phyloP scores from a whole-genome alignment of 2,797 vertebrate genomes.

The Gymnocypris eckloni region DNA sequence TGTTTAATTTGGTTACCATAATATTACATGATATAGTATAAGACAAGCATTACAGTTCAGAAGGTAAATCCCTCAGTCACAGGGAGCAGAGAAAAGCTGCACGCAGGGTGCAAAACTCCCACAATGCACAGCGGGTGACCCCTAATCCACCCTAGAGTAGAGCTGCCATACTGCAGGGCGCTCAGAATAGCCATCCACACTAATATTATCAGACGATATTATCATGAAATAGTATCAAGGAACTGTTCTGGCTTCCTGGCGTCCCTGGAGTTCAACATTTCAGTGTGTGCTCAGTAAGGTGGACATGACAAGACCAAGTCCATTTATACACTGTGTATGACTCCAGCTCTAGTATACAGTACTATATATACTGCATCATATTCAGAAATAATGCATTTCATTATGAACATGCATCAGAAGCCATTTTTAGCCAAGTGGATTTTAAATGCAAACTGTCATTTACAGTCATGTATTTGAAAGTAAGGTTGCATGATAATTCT shows the following conservation, averaged over 20 bases:
- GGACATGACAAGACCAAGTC: neutral
- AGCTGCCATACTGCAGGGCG: constrained; percentile 12
- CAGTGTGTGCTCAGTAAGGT: constrained; percentile 24
- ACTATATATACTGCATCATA: neutral
- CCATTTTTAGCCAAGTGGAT: too few relatives aligned
- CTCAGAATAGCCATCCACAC: neutral
- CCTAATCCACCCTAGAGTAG: constrained; percentile 27
- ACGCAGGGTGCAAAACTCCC: constrained; percentile 26
- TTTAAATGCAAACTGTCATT: neutral
- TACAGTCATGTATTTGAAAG: neutral
- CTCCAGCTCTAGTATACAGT: neutral
- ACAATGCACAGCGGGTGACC: constrained; percentile 37
- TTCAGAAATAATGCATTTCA: neutral
- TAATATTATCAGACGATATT: constrained; percentile 12
- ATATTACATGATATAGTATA: neutral
- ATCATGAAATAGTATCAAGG: neutral
- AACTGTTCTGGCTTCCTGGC: neutral
- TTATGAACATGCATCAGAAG: neutral
- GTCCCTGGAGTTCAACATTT: constrained; percentile 5
- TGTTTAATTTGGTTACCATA: neutral
- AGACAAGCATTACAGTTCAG: neutral
- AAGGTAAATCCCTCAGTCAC: constrained; percentile 16
- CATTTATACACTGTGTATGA: neutral
- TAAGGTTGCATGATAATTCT: neutral
- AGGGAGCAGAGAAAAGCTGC: constrained; percentile 4